A percentile compares a stretch with the other conserved stretches of the same genome.
These are phyloP conservation scores for Solea senegalensis DNA, from an alignment of 2,113 vertebrate species.

Conservation along the genomic window DNA sequence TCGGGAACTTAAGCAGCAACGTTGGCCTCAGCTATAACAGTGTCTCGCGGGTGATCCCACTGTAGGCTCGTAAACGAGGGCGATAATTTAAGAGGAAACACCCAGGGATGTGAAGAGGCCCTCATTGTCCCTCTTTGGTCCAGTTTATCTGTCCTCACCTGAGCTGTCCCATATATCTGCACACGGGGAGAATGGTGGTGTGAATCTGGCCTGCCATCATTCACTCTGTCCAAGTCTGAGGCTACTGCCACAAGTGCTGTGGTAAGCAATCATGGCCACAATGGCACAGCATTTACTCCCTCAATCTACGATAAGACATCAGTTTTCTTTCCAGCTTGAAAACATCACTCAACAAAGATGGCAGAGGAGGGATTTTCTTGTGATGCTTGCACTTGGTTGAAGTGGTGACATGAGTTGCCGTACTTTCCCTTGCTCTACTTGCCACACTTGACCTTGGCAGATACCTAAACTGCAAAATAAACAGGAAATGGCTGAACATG, in stretches of 20 bases:
- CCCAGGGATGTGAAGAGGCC: slow-evolving; percentile 59
- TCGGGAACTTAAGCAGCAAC: slow-evolving; percentile 20
- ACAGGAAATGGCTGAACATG: slow-evolving; percentile 46
- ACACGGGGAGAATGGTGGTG: slow-evolving; percentile 59
- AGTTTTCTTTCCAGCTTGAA: slow-evolving; percentile 11
- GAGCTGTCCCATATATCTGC: slow-evolving; percentile 76
- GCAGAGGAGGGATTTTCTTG: slow-evolving; percentile 20
- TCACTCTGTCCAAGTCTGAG: slow-evolving; percentile 60
- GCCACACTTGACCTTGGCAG: slow-evolving; percentile 45
- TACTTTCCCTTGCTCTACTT: slow-evolving; percentile 11
- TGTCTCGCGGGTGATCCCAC: slow-evolving; percentile 1
- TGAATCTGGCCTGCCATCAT: slow-evolving; percentile 73
- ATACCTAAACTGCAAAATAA: slow-evolving; percentile 45
- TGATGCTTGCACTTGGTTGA: not conserved
- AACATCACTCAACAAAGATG: not conserved
- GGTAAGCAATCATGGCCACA: slow-evolving; percentile 57
- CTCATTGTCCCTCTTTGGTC: slow-evolving; percentile 47
- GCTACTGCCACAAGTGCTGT: slow-evolving; percentile 34
- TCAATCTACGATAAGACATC: slow-evolving; percentile 49
- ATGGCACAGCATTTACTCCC: slow-evolving; percentile 44
- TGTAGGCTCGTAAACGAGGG: slow-evolving; percentile 46
- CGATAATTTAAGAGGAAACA: slow-evolving; percentile 75
- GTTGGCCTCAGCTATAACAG: slow-evolving; percentile 16
- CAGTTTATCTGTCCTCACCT: slow-evolving; percentile 78
- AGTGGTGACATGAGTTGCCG: slow-evolving; percentile 11